These are phyloP conservation scores for Pocillopora meandrina DNA, from an alignment of 92 coral and sea anemone species.

Conservation along the genomic window DNA sequence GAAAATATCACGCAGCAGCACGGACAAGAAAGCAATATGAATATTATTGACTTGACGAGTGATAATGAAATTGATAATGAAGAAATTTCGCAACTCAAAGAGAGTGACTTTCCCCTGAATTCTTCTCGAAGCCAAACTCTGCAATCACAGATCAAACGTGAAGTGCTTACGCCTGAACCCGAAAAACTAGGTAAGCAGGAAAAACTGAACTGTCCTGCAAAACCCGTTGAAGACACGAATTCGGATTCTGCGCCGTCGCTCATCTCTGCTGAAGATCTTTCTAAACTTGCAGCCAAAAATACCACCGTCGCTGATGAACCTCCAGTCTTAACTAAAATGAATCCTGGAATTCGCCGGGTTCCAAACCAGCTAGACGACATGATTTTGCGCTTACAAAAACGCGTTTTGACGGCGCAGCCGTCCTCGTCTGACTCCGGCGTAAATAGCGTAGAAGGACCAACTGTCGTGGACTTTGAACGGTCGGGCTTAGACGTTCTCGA, in stretches of 20 bases:
- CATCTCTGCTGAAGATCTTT: slow-evolving; percentile 88
- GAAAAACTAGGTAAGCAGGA: slow-evolving; percentile 18
- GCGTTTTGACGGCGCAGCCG: slow-evolving; percentile 51
- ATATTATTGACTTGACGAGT: slow-evolving; percentile 58
- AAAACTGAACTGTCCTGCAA: slow-evolving; percentile 11
- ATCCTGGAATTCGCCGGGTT: slow-evolving; percentile 49
- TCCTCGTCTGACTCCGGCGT: slow-evolving; percentile 26
- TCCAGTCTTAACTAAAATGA: slow-evolving; percentile 78
- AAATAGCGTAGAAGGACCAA: slow-evolving; percentile 21
- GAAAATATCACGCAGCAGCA: background rate
- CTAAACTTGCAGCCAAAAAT: slow-evolving; percentile 84
- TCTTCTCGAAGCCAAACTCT: background rate
- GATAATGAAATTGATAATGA: slow-evolving; percentile 50
- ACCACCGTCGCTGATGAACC: slow-evolving; percentile 85
- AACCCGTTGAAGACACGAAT: slow-evolving; percentile 9
- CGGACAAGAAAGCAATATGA: slow-evolving; percentile 1
- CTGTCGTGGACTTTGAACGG: slow-evolving; percentile 24
- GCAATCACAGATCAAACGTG: background rate
- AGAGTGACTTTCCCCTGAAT: background rate
- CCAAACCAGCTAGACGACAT: slow-evolving; percentile 77
- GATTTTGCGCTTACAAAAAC: slow-evolving; percentile 76
- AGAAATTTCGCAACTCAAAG: background rate
- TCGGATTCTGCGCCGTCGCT: slow-evolving; percentile 80
- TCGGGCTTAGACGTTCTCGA: slow-evolving; percentile 19
- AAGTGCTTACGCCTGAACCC: background rate